Conservation (phyloP, 2,113 vertebrate species). For the Lophochroa leadbeateri region DNA sequence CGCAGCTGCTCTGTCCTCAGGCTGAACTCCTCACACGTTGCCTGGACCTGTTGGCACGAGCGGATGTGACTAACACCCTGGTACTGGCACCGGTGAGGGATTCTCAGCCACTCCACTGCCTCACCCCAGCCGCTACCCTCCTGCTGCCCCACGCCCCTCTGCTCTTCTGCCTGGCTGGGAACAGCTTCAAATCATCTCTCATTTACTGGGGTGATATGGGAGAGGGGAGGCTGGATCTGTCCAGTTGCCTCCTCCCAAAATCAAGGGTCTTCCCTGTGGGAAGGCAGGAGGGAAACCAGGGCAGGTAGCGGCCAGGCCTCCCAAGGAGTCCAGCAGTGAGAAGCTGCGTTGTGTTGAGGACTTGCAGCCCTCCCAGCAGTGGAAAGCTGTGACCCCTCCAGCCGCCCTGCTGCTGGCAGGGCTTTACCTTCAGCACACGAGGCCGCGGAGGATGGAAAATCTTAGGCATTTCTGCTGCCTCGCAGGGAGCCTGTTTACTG, state of each 20-base stretch:
- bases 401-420: neutral
- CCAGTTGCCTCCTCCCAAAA: neutral
- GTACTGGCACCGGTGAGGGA: neutral
- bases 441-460: neutral
- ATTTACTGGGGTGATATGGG: neutral
- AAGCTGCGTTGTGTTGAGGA: neutral
- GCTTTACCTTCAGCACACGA: accelerated
- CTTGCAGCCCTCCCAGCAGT: neutral
- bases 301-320: accelerated
- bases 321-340: neutral
- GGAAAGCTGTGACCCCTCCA: neutral
- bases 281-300: neutral
- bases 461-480: neutral
- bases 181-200: neutral
- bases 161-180: accelerated
- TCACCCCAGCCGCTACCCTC: accelerated
- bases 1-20: accelerated
- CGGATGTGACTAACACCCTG: accelerated
- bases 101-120: neutral
- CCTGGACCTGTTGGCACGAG: accelerated
- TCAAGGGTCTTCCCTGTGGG: neutral
- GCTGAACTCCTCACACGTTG: neutral
- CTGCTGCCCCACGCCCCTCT: accelerated
- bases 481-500: slow-evolving; percentile 30
- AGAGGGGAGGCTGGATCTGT: neutral